Percentiles rank a stretch among this genome's conserved stretches.
These are phyloP conservation scores for Cryptoprocta ferox DNA, from an alignment of 2,797 vertebrate species.

Conservation along the genomic window DNA sequence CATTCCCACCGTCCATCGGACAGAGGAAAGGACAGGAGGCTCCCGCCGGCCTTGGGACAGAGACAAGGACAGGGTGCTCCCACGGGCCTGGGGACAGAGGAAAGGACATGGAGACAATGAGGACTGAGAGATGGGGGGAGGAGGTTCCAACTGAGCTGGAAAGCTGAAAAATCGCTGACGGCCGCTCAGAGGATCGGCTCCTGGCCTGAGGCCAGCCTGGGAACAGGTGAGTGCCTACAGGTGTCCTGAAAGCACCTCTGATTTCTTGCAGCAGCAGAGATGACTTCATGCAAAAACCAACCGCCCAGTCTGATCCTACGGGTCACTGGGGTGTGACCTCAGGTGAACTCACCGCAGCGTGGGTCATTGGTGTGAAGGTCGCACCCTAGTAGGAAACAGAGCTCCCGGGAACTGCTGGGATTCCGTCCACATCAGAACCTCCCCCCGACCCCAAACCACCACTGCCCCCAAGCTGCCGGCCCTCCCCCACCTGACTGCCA, in stretches of 20 bases:
- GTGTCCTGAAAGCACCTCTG: neutral
- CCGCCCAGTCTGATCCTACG: neutral
- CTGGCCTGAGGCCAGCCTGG: no score
- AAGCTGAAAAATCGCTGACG: neutral
- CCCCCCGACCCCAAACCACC: fast-evolving
- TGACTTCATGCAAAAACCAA: no score
- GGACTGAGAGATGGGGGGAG: no score
- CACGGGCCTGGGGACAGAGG: neutral
- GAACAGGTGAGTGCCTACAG: fast-evolving
- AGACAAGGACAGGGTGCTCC: no score
- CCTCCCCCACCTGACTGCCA: neutral
- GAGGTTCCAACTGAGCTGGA: neutral
- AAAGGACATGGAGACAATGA: neutral
- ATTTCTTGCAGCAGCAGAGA: neutral
- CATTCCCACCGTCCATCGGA: no score
- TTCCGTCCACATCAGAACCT: fast-evolving
- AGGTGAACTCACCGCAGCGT: fast-evolving
- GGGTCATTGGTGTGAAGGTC: fast-evolving
- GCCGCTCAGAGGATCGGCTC: neutral
- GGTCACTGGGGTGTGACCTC: fast-evolving
- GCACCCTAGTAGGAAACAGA: neutral
- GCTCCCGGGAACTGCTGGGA: neutral
- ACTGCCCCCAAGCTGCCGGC: neutral
- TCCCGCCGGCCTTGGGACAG: neutral
- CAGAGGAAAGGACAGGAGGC: no score